Base-by-base conservation (phyloP, 2,797 vertebrate species). In the Pagetopsis macropterus region DNA sequence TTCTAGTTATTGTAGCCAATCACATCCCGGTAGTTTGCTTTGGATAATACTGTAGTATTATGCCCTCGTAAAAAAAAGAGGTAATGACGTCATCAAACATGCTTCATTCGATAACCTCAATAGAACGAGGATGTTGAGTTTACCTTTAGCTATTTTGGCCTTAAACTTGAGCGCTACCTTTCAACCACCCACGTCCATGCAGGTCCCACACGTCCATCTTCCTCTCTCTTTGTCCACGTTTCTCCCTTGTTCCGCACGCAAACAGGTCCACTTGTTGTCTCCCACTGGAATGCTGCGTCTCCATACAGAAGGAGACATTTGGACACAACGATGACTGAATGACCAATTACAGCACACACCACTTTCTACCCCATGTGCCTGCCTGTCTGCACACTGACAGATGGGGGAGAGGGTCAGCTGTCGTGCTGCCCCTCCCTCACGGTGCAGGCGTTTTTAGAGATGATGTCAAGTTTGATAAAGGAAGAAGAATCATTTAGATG, bases 291-390 rank as follows among this genome's bases (percentile, higher is more conserved):
- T 91, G 88, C 74, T 55, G 50, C 69, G 50, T 10, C 58, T 70
- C 79, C 54, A 27, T 65, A 49, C 50, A 72, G 61, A 43, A 45
- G 50, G 54, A 64, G 50, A 71, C 54, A 83, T 70, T 68, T 69
- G 59, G 78, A 84, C 73, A 70, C 68, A 4, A 75, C 2, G 81
- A 78, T 86, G 83, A 90, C 64, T 79, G 75, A 87, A 69, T 65
- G 81, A 85, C 83, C 87, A 76, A 79, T 88, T 88, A 82, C 76
- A 65, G 75, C 62, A 80, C 75, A 46, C 49, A 64, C 46, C 51
- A 61, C 76, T 71, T 86, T 86, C 72, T 79, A 72, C 65, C 69
- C 54, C 84, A 81, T 87, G 83, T 83, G 82, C 63, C 75, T 80
- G 83, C 70, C 15, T 72, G 70, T 67, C 52, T 79, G 65, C 66